Evolutionary conservation across 2,113 vertebrate species (phyloP).

Genomic region (Ariopsis seemanni): DNA sequence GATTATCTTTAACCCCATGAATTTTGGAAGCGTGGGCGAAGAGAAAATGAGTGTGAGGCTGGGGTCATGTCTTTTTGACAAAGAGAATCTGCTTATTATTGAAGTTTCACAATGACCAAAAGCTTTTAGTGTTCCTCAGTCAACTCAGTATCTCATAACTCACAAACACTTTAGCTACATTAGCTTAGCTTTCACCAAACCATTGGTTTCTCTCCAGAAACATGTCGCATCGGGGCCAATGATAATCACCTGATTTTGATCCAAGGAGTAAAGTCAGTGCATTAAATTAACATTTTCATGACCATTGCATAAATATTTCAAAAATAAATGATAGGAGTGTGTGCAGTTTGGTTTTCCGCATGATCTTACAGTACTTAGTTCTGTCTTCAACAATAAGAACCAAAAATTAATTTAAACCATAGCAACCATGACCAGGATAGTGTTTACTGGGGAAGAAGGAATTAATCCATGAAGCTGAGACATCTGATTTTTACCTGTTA

Average conservation of each 20-base stretch:
- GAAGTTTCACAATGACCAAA: not conserved
- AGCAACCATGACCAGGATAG: not conserved
- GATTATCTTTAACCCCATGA: not conserved
- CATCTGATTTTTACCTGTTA: not conserved
- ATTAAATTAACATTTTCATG: not conserved
- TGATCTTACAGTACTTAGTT: not conserved
- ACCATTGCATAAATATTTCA: not conserved
- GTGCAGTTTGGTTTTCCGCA: not conserved
- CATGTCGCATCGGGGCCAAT: not conserved
- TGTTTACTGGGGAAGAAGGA: not conserved
- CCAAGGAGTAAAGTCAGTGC: slow-evolving; percentile 5
- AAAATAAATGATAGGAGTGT: not conserved
- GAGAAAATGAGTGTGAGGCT: not conserved
- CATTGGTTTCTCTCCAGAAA: slow-evolving; percentile 10
- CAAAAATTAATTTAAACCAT: not conserved
- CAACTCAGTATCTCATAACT: slow-evolving; percentile 51
- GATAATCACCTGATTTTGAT: slow-evolving; percentile 7
- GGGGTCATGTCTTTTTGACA: not conserved
- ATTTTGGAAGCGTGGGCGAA: not conserved
- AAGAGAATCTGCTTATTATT: slow-evolving; percentile 20
- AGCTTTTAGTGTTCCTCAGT: slow-evolving; percentile 12
- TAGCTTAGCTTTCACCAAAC: slow-evolving; percentile 1
- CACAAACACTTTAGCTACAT: slow-evolving; percentile 38
- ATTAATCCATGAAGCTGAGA: not conserved
- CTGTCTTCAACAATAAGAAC: not conserved